phyloP scores from a whole-genome alignment of 2,888 invertebrate genomes.

The Calephelis perditalis region DNA sequence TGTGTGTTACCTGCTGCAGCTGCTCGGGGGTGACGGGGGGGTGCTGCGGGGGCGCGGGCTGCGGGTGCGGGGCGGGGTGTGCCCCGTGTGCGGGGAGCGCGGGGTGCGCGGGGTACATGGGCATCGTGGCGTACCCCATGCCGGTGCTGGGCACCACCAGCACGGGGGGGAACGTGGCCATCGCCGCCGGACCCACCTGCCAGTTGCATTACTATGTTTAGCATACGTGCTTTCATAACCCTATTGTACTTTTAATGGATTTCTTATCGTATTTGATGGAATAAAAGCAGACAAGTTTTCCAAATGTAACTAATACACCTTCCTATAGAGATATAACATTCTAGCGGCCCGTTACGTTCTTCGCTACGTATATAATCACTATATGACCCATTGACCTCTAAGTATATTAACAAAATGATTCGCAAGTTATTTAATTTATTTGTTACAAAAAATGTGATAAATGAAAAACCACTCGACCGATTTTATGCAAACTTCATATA shows the following conservation, averaged over 20 bases:
- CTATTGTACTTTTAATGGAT: too few relatives aligned
- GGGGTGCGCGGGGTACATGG: constrained; percentile 61
- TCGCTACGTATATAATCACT: too few relatives aligned
- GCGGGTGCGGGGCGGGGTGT: constrained; percentile 30
- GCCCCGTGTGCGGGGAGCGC: constrained; percentile 26
- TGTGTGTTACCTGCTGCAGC: constrained; percentile 54
- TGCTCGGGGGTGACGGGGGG: constrained; percentile 51
- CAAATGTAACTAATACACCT: background rate
- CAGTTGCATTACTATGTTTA: background rate
- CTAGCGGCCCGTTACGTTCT: too few relatives aligned
- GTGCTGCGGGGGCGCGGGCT: constrained; percentile 24
- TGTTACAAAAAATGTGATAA: too few relatives aligned
- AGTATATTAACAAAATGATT: too few relatives aligned
- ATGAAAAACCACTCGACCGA: too few relatives aligned
- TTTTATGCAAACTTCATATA: too few relatives aligned
- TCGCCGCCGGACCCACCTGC: constrained; percentile 65
- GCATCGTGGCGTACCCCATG: constrained; percentile 73
- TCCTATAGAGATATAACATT: too few relatives aligned
- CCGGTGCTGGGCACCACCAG: constrained; percentile 84
- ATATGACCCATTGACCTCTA: too few relatives aligned
- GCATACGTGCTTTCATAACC: too few relatives aligned
- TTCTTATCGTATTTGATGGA: too few relatives aligned
- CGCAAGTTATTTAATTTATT: background rate
- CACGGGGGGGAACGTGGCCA: constrained; percentile 78
- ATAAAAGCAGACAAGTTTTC: too few relatives aligned